Base-by-base conservation (phyloP, 2,113 vertebrate genomes). In the Hepsetus odoe region DNA sequence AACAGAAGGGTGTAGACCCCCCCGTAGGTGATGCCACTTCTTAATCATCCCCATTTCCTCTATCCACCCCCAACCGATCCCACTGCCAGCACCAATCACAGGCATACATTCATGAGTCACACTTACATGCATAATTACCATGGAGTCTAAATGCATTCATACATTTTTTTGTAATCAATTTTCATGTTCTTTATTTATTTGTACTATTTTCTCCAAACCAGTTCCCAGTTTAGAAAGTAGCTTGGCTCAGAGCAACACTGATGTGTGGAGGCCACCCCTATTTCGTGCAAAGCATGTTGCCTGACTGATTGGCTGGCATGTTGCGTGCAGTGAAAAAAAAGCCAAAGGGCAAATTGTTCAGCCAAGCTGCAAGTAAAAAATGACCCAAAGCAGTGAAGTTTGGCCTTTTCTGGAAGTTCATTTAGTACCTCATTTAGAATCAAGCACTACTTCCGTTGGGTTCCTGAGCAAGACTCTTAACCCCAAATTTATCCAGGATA, bases 31-130 rank as follows among this genome's bases (percentile, higher is more conserved):
- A 2, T 68, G 59, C 67, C 74, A 56, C 78, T 59, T 30, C 74
- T 77, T 77, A 77, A 76, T 83, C 78, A 83, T 49, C 73, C 18
- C 20, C 5, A 20, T 55, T 35, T 66, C 68, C 42, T 67, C 46
- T 30, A 38, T 44, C 1, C 12, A 28, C 33, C 14, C 56, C 12
- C n/a, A n/a, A n/a, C n/a, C n/a, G n/a, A n/a, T n/a, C n/a, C n/a
- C n/a, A n/a, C n/a, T n/a, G n/a, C n/a, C n/a, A n/a, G n/a, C n/a
- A 28, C 53, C n/a, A 7, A 12, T 26, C 56, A 51, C 55, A 18
- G 46, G 62, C 70, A 73, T 18, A 74, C 49, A 55, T 26, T 72
- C 42, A 66, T 49, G 69, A 51, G 18, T 62, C 59, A 18, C 1
- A 62, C 30, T 65, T 44, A 14, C 44, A 62, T 74, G 53, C 58